A percentile compares a stretch with the other conserved stretches of the same genome.
Evolutionary conservation across 2,888 invertebrate genomes (phyloP).

Genomic region (Plebejus argus): DNA sequence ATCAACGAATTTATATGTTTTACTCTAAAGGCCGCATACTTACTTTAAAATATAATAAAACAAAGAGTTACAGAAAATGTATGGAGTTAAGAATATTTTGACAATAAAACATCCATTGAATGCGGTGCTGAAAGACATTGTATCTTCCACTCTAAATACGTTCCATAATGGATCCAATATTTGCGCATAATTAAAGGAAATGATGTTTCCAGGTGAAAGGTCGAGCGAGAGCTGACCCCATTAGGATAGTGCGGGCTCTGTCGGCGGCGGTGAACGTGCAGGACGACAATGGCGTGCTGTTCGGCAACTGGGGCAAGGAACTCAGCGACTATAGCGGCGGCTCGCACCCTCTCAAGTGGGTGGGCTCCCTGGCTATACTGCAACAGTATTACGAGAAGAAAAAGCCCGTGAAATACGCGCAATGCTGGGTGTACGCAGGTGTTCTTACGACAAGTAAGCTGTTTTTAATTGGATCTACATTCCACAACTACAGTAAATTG

Average conservation of each 20-base stretch:
- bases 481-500: neutral
- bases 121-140: neutral
- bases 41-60: too few relatives aligned
- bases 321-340: slow-evolving; percentile 92
- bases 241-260: slow-evolving; percentile 88
- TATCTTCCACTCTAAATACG: neutral
- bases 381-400: slow-evolving; percentile 91
- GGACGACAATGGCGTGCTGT: slow-evolving; percentile 92
- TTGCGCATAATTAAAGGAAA: neutral
- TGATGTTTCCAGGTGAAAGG: slow-evolving; percentile 68
- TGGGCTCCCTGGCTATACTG: slow-evolving; percentile 92
- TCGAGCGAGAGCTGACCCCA: slow-evolving; percentile 87
- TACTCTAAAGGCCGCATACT: too few relatives aligned
- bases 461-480: slow-evolving; percentile 8
- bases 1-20: too few relatives aligned
- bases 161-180: neutral
- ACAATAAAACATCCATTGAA: neutral
- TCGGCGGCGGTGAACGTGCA: slow-evolving; percentile 93
- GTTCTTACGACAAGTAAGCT: slow-evolving; percentile 89
- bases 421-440: slow-evolving; percentile 97
- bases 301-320: slow-evolving; percentile 94
- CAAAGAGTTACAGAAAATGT: too few relatives aligned
- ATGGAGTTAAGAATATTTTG: too few relatives aligned
- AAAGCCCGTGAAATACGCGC: slow-evolving; percentile 95
- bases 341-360: slow-evolving; percentile 93